These are phyloP conservation scores for Euglossa dilemma DNA, from an alignment of 1,140 invertebrate species.

Conservation along the genomic window DNA sequence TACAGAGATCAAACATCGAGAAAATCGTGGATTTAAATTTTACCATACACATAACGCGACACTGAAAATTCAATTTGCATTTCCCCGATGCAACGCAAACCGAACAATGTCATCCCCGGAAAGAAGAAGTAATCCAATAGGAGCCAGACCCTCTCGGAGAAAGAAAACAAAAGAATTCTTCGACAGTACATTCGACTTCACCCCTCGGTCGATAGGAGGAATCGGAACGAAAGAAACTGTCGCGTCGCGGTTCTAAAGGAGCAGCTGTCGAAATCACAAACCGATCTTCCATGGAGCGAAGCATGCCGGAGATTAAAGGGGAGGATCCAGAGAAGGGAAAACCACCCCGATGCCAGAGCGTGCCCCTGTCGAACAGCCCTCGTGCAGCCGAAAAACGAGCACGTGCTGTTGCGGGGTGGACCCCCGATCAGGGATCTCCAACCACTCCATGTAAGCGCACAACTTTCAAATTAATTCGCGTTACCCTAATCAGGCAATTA, in stretches of 20 bases:
- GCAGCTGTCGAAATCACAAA: conserved; percentile 47
- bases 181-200: not conserved
- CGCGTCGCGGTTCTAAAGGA: conserved; percentile 28
- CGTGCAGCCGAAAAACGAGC: conserved; percentile 25
- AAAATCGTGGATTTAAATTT: no score
- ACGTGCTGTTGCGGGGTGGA: conserved; percentile 55
- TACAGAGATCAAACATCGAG: no score
- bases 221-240: not conserved
- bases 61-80: not conserved
- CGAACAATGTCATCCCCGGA: no score
- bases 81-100: not conserved
- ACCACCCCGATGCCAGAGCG: conserved; percentile 4
- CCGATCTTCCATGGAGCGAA: conserved; percentile 38
- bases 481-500: conserved; percentile 14
- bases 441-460: not conserved
- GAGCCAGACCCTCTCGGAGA: not conserved
- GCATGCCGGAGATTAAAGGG: conserved; percentile 15
- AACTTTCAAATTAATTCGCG: conserved; percentile 31
- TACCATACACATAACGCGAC: not conserved
- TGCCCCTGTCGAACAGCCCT: not conserved
- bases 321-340: conserved; percentile 8
- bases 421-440: conserved; percentile 17
- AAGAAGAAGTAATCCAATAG: not conserved
- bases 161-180: not conserved
- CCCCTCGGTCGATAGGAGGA: not conserved